Base-by-base conservation (phyloP, 2,797 vertebrate species). In the Spinibarbus caldwelli region DNA sequence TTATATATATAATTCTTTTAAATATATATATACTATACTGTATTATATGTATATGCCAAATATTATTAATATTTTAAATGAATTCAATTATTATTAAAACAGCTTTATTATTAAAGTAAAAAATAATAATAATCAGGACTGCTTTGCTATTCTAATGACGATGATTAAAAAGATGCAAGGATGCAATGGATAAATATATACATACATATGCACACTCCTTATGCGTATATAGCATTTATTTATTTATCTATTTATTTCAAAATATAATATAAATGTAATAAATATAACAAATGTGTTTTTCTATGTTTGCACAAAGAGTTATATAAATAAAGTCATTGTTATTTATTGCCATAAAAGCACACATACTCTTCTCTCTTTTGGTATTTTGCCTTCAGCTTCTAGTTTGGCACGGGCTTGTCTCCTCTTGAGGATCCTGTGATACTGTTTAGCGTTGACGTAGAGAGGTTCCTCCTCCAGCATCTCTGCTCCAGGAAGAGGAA, bases 391-490 rank as follows among this genome's bases (percentile, higher is more conserved):
- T 93, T 99, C 98, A 0, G 98, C 98, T 86, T 99, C 98, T 88
- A 99, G 95, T 89, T 99, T 99, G 49, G 98, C 98, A 10, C 97
- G 94, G 38, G 98, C 98, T 91, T 99, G 98, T 57, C 95, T 89
- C 87, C 98, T 96, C 93, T 99, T 99, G 23, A 99, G 93, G 92
- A 99, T 99, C 21, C 95, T 94, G 87, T 95, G 94, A 88, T 96
- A 96, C 90, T 96, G 95, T 91, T 96, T 96, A 49, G 95, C 95
- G 1, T 96, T 96, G 80, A 96, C 95, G 10, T 96, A 99, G 1
- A 99, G 94, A 41, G 98, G 98, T 91, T 99, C 98, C 87, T 99
- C 98, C 31, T 99, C 98, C 0, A 99, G 95, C 97, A 99, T 97
- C 89, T 99, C 98, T 6, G 98, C 97, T 31, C 98, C 98, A 59